Conservation (phyloP, 2,113 vertebrate genomes). For the Oryzias curvinotus region DNA sequence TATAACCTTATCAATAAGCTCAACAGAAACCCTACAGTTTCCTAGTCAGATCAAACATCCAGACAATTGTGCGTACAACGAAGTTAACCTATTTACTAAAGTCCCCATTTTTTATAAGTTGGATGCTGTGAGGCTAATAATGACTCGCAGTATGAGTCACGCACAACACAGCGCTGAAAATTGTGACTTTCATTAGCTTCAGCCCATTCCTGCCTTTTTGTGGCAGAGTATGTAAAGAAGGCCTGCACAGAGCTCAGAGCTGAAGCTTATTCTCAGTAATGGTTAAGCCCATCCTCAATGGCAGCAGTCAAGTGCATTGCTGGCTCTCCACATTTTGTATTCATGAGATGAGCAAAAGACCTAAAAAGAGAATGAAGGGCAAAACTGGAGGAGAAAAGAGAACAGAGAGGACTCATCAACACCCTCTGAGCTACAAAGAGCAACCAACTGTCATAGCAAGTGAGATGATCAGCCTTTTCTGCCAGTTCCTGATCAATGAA, state of each 20-base stretch:
- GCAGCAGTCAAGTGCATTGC: constrained; percentile 42
- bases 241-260: constrained; percentile 35
- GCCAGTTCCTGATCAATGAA: constrained; percentile 29
- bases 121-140: constrained; percentile 19
- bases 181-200: constrained; percentile 30
- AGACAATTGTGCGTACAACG: constrained; percentile 26
- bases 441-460: constrained; percentile 33
- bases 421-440: constrained; percentile 35
- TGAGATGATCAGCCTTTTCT: constrained; percentile 18
- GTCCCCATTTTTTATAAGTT: constrained; percentile 37
- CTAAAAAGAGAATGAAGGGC: constrained; percentile 12
- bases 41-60: background rate
- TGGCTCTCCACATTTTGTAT: constrained; percentile 47
- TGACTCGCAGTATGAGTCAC: constrained; percentile 57
- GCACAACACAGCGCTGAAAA: constrained; percentile 33
- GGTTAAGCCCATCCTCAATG: constrained; percentile 45
- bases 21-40: background rate
- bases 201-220: constrained; percentile 27
- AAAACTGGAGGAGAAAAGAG: constrained; percentile 11
- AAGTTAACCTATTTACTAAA: constrained; percentile 43
- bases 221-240: constrained; percentile 11
- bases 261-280: constrained; percentile 49
- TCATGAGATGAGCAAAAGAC: constrained; percentile 45
- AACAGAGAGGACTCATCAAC: background rate
- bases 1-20: constrained; percentile 11